phyloP scores from a whole-genome alignment of 2,888 invertebrate species.

The Leucophora obtusa region DNA sequence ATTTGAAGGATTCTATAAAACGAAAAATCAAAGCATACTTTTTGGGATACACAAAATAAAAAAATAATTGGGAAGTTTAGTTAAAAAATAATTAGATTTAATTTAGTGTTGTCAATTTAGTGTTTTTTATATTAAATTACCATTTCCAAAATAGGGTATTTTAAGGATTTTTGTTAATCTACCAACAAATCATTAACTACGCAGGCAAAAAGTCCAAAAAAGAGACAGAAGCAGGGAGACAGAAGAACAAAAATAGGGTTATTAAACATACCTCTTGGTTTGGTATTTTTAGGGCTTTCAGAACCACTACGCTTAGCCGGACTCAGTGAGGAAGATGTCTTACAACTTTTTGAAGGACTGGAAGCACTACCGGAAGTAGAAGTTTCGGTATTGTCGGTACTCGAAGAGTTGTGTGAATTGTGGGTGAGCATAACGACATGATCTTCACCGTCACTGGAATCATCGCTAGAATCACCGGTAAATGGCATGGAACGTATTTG shows the following conservation, averaged over 20 bases:
- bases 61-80: background rate
- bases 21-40: background rate
- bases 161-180: constrained; percentile 37
- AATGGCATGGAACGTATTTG: constrained; percentile 98
- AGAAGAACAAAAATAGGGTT: background rate
- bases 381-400: constrained; percentile 82
- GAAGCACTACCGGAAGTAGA: constrained; percentile 83
- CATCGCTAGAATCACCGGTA: constrained; percentile 96
- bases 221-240: background rate
- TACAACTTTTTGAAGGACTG: constrained; percentile 91
- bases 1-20: background rate
- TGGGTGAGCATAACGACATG: constrained; percentile 78
- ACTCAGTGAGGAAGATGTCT: constrained; percentile 90
- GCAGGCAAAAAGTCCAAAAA: constrained; percentile 51
- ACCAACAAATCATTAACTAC: constrained; percentile 67
- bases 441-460: constrained; percentile 95
- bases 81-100: background rate
- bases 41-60: background rate
- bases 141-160: constrained; percentile 30
- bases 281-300: constrained; percentile 86
- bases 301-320: constrained; percentile 92
- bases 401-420: constrained; percentile 79
- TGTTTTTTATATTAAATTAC: constrained; percentile 24
- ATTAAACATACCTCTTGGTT: constrained; percentile 84
- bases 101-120: constrained; percentile 19